A percentile compares a stretch with the other conserved stretches of the same genome.
These are phyloP conservation scores for Microplitis deprimator DNA, from an alignment of 2,888 invertebrate genomes.

Conservation along the genomic window DNA sequence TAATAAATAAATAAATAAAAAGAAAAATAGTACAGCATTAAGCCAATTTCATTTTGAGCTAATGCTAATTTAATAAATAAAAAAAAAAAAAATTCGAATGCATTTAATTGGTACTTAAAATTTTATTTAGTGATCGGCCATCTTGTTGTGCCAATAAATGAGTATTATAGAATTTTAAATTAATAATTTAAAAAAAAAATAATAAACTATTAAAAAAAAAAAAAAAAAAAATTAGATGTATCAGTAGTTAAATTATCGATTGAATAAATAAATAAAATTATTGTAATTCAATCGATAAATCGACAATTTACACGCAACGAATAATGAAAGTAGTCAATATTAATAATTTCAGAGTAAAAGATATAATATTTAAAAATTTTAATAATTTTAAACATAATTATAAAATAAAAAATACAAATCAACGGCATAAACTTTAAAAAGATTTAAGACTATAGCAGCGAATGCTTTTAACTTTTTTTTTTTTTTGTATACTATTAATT, in stretches of 20 bases:
- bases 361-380: not conserved
- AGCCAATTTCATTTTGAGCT: too few relatives aligned
- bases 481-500: not conserved
- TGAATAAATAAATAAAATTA: conserved; percentile 26
- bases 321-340: conserved; percentile 65
- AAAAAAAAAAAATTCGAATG: too few relatives aligned
- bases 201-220: conserved; percentile 2
- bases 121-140: conserved; percentile 45
- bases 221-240: conserved; percentile 25
- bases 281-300: conserved; percentile 43
- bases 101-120: not conserved
- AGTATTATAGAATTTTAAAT: conserved; percentile 48
- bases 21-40: not conserved
- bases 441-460: not conserved
- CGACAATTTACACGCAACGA: conserved; percentile 60
- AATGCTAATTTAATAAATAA: conserved; percentile 25
- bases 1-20: conserved; percentile 8
- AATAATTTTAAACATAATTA: not conserved
- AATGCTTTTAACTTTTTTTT: not conserved
- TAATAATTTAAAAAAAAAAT: conserved; percentile 26
- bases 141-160: conserved; percentile 52
- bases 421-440: not conserved
- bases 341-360: conserved; percentile 48
- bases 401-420: not conserved
- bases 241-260: not conserved